These are phyloP conservation scores for Silurus lanzhouensis DNA, from an alignment of 2,797 vertebrate genomes.

Conservation along the genomic window DNA sequence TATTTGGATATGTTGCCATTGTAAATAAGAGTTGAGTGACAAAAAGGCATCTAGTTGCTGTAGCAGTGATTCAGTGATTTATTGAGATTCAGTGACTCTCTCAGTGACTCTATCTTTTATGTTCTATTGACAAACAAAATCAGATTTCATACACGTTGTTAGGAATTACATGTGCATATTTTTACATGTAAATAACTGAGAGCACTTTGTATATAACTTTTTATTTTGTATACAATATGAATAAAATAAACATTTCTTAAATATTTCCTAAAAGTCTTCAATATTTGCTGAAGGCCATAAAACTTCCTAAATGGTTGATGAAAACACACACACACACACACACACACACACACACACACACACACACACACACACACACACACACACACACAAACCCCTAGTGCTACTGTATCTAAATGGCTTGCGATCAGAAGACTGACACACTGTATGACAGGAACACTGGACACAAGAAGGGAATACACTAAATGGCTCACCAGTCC, in stretches of 20 bases:
- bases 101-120: background rate
- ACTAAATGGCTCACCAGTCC: background rate
- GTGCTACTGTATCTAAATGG: background rate
- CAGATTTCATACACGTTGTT: conserved; percentile 6
- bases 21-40: background rate
- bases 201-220: conserved; percentile 56
- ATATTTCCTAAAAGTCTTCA: conserved; percentile 2
- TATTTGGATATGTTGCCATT: conserved; percentile 24
- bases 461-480: background rate
- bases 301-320: too few relatives aligned
- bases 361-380: background rate
- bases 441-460: background rate
- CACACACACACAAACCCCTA: background rate
- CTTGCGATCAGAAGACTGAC: background rate
- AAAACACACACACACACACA: background rate
- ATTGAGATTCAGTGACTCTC: background rate
- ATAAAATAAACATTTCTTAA: conserved; percentile 46
- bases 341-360: background rate
- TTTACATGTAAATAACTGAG: conserved; percentile 27
- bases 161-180: conserved; percentile 30
- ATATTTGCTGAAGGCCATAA: background rate
- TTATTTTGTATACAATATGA: conserved; percentile 49
- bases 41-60: background rate
- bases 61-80: background rate
- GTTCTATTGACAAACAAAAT: conserved; percentile 18